Base-by-base conservation (phyloP, 2,797 vertebrate genomes). In the Sebastes variabilis region DNA sequence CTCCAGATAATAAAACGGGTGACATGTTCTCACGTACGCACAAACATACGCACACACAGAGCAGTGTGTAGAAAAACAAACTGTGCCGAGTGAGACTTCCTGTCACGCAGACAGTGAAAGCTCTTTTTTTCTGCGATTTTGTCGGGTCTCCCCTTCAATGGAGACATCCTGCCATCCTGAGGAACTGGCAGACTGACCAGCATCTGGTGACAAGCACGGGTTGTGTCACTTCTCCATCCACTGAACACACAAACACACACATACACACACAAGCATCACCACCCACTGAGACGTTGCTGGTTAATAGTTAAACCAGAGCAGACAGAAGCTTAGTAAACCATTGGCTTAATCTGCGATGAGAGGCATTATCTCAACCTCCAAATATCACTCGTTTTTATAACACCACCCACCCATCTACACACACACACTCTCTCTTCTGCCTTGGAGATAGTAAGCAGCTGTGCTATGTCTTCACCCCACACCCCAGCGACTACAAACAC, bases 61-160 rank as follows among this genome's bases (percentile, higher is more conserved):
- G 34, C 64, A 72, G 34, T 34, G 61, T 38, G 60, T 52, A 88
- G 80, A 83, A 80, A 93, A 92, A 88, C 80, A 90, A 90, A 92
- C 81, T 79, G 79, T 74, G 70, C 81, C 72, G 86, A 90, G 85
- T 86, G 90, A 88, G 87, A 88, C 89, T 94, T 93, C 93, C 93
- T 93, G 88, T 94, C 89, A 88, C 59, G 49, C 86, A 86, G 77
- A 92, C 88, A 91, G 88, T 65, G 77, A 88, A 88, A 81, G 82
- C 84, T 87, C 83, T 89, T 72, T 82, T 91, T 89, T 54, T 87
- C 84, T 83, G 68, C 3, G 11, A 87, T 87, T 87, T 91, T 78
- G 77, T 75, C 14, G 52, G 49, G 66, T 83, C 77, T 49, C 78
- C 67, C 75, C 72, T 68, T 85, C 77, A 75, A 36, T 66, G 70